phyloP scores from a whole-genome alignment of 1,140 invertebrate genomes.

The Drusus annulatus region DNA sequence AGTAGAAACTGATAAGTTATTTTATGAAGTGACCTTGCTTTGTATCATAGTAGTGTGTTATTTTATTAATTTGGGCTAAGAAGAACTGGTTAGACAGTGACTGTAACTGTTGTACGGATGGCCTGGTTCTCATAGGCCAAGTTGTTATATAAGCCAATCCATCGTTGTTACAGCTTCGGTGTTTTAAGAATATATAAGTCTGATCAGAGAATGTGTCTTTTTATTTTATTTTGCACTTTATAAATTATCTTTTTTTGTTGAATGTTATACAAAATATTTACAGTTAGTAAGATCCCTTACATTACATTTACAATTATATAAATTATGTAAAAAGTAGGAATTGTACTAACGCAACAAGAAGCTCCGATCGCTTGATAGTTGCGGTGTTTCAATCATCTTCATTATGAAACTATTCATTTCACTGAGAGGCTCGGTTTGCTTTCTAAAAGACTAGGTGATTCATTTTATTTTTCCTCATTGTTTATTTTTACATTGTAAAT shows the following conservation, averaged over 20 bases:
- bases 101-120: background rate
- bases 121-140: background rate
- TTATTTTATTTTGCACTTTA: slow-evolving; percentile 51
- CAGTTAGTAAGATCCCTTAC: slow-evolving; percentile 41
- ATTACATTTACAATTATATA: slow-evolving; percentile 47
- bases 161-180: slow-evolving; percentile 48
- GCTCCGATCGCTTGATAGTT: slow-evolving; percentile 43
- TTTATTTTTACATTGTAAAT: no score
- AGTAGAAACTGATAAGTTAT: slow-evolving; percentile 56
- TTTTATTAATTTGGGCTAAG: slow-evolving; percentile 52
- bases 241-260: slow-evolving; percentile 50
- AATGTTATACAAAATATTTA: slow-evolving; percentile 49
- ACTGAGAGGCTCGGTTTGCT: no score
- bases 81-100: slow-evolving; percentile 37
- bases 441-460: no score
- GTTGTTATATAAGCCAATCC: slow-evolving; percentile 36
- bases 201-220: slow-evolving; percentile 54
- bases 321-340: slow-evolving; percentile 49
- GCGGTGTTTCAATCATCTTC: slow-evolving; percentile 26
- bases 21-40: slow-evolving; percentile 59
- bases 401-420: no score
- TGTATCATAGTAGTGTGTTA: slow-evolving; percentile 58
- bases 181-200: slow-evolving; percentile 57
- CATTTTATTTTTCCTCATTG: background rate
- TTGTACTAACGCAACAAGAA: slow-evolving; percentile 41